Base-by-base conservation (phyloP, 2,797 vertebrate species). In the Naso thynnoides region DNA sequence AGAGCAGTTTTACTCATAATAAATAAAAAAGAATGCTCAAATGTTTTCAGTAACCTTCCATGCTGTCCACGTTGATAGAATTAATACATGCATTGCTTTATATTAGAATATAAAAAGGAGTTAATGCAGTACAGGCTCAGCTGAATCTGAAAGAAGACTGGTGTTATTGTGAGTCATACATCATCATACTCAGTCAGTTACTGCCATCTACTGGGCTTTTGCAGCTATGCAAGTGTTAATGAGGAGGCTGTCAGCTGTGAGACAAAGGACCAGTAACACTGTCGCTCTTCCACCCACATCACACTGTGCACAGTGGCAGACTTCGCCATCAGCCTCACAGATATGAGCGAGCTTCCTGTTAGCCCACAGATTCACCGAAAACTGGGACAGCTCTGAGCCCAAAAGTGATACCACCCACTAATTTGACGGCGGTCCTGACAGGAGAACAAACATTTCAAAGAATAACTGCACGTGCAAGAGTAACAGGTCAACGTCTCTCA, bases 181-280 rank as follows among this genome's bases (percentile, higher is more conserved):
- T 5, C 14, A 21, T 36, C 24, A 36, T 42, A 8, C 23, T 24
- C 49, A 76, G 85, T 81, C 27, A 27, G 3, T 57, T 59, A 63
- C 70, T 55, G 70, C 90, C 90, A 88, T 70, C 91, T 92, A 72
- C 73, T 78, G 91, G 80, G 6, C 69, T 4, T 59, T 52, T 27
- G 45, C 38, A 47, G 59, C 50, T 9, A 41, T 75, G 67, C 84
- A 83, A 26, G 1, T 27, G 21, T 39, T 72, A 59, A 77, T 70
- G 52, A 74, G 59, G 14, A 45, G 26, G 11, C 49, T 42, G 8
- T 74, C 47, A 21, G 24, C 52, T 50, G 11, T 8, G 63, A 65
- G 15, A 75, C 39, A 60, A 19, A 53, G 31, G 50, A 64, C n/a
- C 53, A 49, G 19, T 4, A 24, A 42, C 27, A 15, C 29, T 59